These are phyloP conservation scores for Leptinotarsa peninsularis DNA, from an alignment of 2,888 invertebrate species.

Conservation along the genomic window DNA sequence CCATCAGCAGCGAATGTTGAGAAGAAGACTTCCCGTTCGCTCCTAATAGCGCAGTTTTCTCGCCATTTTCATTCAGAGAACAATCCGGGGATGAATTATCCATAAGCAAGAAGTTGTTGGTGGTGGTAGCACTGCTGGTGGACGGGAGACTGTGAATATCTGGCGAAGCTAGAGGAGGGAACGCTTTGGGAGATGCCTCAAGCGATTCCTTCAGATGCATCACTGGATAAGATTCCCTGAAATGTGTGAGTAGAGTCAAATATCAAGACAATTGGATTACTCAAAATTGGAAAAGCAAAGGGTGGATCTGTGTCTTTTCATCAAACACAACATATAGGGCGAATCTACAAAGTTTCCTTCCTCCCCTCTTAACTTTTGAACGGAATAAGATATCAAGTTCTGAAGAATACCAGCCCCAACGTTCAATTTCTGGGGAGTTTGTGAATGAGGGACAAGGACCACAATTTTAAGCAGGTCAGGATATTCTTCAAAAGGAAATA, in stretches of 20 bases:
- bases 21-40: constrained; percentile 75
- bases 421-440: too few relatives aligned
- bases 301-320: too few relatives aligned
- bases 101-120: constrained; percentile 66
- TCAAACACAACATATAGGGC: too few relatives aligned
- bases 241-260: constrained; percentile 55
- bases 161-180: constrained; percentile 74
- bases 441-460: too few relatives aligned
- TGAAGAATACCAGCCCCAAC: too few relatives aligned
- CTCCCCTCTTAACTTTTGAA: too few relatives aligned
- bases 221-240: constrained; percentile 74
- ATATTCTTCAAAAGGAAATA: too few relatives aligned
- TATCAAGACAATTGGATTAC: too few relatives aligned
- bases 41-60: constrained; percentile 72
- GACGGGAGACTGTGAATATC: constrained; percentile 71
- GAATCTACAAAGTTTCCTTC: too few relatives aligned
- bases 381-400: too few relatives aligned
- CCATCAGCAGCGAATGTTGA: constrained; percentile 81
- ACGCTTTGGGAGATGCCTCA: constrained; percentile 62
- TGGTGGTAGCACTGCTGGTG: constrained; percentile 67
- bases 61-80: constrained; percentile 61
- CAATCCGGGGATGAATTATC: constrained; percentile 64
- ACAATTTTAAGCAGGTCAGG: too few relatives aligned
- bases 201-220: constrained; percentile 63
- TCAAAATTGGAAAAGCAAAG: too few relatives aligned